phyloP scores from a whole-genome alignment of 2,113 vertebrate genomes.

The Phoxinus phoxinus region DNA sequence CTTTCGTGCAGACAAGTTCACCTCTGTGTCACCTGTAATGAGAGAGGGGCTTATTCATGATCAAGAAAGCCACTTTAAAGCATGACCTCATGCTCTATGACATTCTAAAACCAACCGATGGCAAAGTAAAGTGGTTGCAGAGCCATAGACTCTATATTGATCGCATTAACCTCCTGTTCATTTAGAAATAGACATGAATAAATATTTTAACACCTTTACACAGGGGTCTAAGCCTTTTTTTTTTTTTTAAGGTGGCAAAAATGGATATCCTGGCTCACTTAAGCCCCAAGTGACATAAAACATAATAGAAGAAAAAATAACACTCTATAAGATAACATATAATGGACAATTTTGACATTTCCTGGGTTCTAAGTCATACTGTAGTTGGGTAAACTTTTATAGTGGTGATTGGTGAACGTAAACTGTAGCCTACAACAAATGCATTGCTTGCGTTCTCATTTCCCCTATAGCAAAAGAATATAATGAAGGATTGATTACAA shows the following conservation, averaged over 20 bases:
- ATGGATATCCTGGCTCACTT: neutral
- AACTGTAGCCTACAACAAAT: no score
- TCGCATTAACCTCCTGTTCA: neutral
- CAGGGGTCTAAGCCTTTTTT: slow-evolving; percentile 52
- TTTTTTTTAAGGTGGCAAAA: slow-evolving; percentile 57
- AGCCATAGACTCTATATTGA: slow-evolving; percentile 30
- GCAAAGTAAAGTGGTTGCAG: neutral
- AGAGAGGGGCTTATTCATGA: slow-evolving; percentile 39
- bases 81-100: slow-evolving; percentile 27
- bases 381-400: no score
- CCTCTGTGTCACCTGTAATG: slow-evolving; percentile 33
- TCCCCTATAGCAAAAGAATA: no score
- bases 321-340: neutral
- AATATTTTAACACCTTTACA: slow-evolving; percentile 62
- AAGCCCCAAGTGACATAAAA: neutral
- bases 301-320: neutral
- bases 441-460: no score
- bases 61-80: slow-evolving; percentile 41
- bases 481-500: no score
- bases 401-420: no score
- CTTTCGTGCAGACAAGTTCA: slow-evolving; percentile 10
- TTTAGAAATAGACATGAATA: slow-evolving; percentile 57
- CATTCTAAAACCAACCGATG: slow-evolving; percentile 19
- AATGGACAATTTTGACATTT: no score
- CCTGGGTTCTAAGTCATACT: no score